phyloP scores from a whole-genome alignment of 2,113 vertebrate species.

The Mystacornis crossleyi region DNA sequence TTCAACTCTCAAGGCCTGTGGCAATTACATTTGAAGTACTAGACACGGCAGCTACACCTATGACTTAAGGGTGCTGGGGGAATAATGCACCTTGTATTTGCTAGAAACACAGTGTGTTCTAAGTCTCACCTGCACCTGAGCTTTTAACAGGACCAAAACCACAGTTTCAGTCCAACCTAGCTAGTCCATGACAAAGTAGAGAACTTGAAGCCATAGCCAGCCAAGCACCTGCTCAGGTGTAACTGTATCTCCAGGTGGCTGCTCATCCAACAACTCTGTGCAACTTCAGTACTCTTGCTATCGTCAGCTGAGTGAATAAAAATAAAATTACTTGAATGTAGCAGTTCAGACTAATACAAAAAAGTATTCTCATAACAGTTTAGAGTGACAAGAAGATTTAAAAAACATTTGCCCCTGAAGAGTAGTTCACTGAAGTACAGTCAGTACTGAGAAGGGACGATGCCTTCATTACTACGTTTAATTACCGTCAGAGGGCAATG shows the following conservation, averaged over 20 bases:
- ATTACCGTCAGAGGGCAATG: not conserved
- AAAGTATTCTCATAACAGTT: not conserved
- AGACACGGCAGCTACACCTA: not conserved
- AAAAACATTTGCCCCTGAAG: not conserved
- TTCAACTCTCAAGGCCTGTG: not conserved
- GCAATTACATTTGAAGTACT: not conserved
- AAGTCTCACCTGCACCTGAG: not conserved
- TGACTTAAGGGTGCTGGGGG: not conserved
- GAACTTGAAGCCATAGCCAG: not conserved
- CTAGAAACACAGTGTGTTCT: not conserved
- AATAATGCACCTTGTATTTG: not conserved
- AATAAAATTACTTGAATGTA: not conserved
- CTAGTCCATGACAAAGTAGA: not conserved
- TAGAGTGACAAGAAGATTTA: not conserved
- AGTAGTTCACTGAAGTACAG: not conserved
- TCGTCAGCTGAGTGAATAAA: not conserved
- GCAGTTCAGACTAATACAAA: not conserved
- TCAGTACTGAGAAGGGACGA: not conserved
- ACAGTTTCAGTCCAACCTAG: not conserved
- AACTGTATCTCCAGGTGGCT: fast-evolving
- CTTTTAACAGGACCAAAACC: not conserved
- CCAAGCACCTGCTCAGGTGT: not conserved
- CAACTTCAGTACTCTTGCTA: not conserved
- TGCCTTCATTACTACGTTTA: not conserved
- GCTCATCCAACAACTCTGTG: not conserved